Conservation (phyloP, 2,888 invertebrate species). For the Cylloceria caligata region DNA sequence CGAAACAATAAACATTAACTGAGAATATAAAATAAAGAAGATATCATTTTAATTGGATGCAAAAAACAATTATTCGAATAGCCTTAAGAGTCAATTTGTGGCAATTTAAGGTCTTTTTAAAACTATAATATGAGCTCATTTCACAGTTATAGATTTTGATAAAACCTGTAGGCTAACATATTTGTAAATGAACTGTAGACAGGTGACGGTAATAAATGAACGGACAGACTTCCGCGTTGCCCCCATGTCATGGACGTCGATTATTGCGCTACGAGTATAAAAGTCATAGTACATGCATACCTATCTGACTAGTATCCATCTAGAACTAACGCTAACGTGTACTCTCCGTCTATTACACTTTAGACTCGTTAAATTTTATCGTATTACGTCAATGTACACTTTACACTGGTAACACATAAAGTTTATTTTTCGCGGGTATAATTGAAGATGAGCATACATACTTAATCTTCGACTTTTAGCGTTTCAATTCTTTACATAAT, state of each 20-base stretch:
- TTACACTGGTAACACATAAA: constrained; percentile 1
- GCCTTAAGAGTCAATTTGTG: no score
- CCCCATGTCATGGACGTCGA: constrained; percentile 66
- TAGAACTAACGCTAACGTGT: constrained; percentile 13
- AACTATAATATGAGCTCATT: no score
- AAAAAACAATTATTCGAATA: no score
- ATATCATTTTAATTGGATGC: no score
- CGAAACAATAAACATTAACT: no score
- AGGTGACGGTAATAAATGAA: constrained; percentile 62
- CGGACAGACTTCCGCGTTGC: constrained; percentile 62
- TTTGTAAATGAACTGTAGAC: constrained; percentile 25
- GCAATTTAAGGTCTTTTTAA: no score
- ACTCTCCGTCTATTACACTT: background rate
- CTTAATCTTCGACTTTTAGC: background rate
- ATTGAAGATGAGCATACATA: background rate
- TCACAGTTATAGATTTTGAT: constrained; percentile 12
- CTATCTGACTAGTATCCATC: constrained; percentile 32
- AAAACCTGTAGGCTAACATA: constrained; percentile 31
- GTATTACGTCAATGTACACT: background rate
- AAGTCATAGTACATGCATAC: constrained; percentile 32
- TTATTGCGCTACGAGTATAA: constrained; percentile 42
- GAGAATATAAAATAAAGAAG: no score
- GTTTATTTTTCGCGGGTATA: background rate
- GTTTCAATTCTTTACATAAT: background rate
- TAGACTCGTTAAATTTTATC: constrained; percentile 8